Conservation (phyloP, 2,888 invertebrate genomes). For the Cheilosia vernalis region DNA sequence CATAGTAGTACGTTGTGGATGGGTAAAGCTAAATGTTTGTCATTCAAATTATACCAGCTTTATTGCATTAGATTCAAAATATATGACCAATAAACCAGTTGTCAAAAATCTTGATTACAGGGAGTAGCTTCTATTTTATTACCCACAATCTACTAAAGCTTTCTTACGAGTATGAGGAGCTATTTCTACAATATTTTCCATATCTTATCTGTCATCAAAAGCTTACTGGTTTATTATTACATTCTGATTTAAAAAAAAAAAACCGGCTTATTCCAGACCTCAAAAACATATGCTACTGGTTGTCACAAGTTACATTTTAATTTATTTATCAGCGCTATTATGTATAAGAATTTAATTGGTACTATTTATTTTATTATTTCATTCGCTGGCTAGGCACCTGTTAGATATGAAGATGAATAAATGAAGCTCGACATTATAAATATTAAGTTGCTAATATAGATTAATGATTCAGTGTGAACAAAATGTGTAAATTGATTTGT, state of each 20-base stretch:
- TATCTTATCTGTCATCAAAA: background rate
- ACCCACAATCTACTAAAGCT: no score
- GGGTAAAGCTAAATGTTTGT: no score
- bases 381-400: background rate
- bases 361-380: conserved; percentile 24
- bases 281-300: conserved; percentile 20
- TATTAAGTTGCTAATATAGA: conserved; percentile 24
- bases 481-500: conserved; percentile 38
- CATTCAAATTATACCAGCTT: no score
- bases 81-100: no score
- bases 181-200: background rate
- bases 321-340: conserved; percentile 45
- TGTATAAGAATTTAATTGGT: conserved; percentile 32
- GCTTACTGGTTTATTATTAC: no score
- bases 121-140: no score
- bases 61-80: no score
- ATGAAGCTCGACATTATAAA: no score
- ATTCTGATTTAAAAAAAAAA: background rate
- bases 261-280: background rate
- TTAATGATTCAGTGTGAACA: conserved; percentile 12
- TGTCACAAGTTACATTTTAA: conserved; percentile 63
- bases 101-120: no score
- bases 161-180: no score
- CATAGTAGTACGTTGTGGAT: no score
- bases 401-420: background rate